Conservation (phyloP, 2,888 invertebrate species). For the Agonum fuliginosum region DNA sequence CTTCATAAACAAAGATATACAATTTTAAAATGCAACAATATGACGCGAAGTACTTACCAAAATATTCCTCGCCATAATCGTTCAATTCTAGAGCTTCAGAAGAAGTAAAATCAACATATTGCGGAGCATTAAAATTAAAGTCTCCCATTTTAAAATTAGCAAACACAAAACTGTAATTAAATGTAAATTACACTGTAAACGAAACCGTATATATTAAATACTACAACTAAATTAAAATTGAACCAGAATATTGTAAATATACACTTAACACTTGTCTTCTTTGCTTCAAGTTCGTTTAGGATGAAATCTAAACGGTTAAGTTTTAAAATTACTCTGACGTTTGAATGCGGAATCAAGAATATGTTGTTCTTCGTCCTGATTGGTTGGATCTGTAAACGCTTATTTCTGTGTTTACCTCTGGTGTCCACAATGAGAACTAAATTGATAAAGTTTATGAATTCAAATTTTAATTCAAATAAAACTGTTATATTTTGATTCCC, state of each 20-base stretch:
- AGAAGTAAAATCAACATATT: conserved; percentile 58
- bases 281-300: conserved; percentile 9
- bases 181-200: conserved; percentile 3
- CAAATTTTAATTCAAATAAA: no score
- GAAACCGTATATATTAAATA: background rate
- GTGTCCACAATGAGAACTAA: background rate
- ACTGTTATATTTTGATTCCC: no score
- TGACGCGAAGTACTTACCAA: conserved; percentile 60
- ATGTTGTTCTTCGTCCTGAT: conserved; percentile 32
- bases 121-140: conserved; percentile 59
- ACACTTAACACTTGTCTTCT: conserved; percentile 23
- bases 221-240: conserved; percentile 15
- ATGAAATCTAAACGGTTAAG: conserved; percentile 42
- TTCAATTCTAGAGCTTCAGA: conserved; percentile 38
- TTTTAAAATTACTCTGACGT: conserved; percentile 41
- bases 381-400: conserved; percentile 29
- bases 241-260: conserved; percentile 4
- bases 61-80: conserved; percentile 57
- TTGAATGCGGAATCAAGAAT: conserved; percentile 33
- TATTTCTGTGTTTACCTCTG: background rate
- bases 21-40: background rate
- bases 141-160: conserved; percentile 51
- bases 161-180: background rate
- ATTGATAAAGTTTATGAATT: background rate
- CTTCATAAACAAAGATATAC: background rate